These are phyloP conservation scores for Hirundichthys speculiger DNA, from an alignment of 2,113 vertebrate species.

Conservation along the genomic window DNA sequence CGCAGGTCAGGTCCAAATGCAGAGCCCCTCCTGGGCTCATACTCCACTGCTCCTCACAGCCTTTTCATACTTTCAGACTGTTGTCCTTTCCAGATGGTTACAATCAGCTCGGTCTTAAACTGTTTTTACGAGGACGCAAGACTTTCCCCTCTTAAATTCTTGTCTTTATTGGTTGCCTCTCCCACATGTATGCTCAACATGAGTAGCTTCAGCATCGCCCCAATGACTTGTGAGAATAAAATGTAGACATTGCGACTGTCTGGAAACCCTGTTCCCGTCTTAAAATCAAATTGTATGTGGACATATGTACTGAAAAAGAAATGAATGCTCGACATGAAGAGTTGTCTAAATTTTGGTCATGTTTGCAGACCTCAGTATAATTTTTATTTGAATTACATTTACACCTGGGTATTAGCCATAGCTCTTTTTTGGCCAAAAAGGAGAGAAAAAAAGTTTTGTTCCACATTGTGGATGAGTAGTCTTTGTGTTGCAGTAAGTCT, in stretches of 20 bases:
- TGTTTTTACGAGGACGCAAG: constrained; percentile 42
- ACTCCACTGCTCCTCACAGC: not conserved
- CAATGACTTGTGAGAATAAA: too few species aligned
- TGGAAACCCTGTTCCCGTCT: too few species aligned
- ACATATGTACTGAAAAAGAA: too few species aligned
- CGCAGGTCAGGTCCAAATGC: constrained; percentile 37
- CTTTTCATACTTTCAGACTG: constrained; percentile 6
- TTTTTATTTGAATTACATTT: too few species aligned
- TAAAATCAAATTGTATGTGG: too few species aligned
- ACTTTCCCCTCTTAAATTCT: constrained; percentile 55
- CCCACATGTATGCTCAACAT: too few species aligned
- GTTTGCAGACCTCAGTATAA: too few species aligned
- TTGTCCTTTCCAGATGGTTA: constrained; percentile 54
- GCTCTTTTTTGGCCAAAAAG: too few species aligned
- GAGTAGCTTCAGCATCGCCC: too few species aligned
- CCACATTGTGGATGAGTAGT: constrained; percentile 3
- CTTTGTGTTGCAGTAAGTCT: constrained; percentile 22
- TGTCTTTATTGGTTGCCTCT: constrained; percentile 37
- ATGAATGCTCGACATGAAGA: too few species aligned
- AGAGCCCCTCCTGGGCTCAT: not conserved
- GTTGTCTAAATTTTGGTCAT: too few species aligned
- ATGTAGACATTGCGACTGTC: too few species aligned
- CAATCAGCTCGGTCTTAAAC: constrained; percentile 34
- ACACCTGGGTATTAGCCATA: not conserved
- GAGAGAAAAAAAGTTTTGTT: not conserved